These are phyloP conservation scores for Eremophila alpestris DNA, from an alignment of 2,797 vertebrate genomes.

Conservation along the genomic window DNA sequence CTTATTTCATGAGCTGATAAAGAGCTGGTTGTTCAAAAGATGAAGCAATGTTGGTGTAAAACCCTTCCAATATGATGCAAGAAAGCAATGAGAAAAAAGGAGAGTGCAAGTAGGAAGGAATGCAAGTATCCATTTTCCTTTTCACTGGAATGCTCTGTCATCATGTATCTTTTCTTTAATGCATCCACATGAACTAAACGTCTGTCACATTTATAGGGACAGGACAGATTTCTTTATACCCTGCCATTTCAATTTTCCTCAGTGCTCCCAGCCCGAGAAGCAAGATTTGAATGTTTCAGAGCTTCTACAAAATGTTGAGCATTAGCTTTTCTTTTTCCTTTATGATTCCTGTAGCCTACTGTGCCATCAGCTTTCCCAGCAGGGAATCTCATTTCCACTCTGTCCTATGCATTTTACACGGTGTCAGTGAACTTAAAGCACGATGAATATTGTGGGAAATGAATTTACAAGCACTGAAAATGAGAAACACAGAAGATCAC, in stretches of 20 bases:
- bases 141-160: neutral
- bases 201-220: rapidly evolving
- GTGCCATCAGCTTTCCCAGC: slow-evolving; percentile 64
- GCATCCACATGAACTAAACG: neutral
- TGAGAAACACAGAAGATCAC: slow-evolving; percentile 54
- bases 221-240: neutral
- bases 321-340: slow-evolving; percentile 51
- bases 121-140: neutral
- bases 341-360: slow-evolving; percentile 11
- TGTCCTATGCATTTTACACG: slow-evolving; percentile 9
- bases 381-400: slow-evolving; percentile 60
- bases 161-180: neutral
- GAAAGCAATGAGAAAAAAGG: neutral
- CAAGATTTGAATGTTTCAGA: slow-evolving; percentile 12
- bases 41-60: neutral
- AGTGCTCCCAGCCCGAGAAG: neutral
- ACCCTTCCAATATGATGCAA: neutral
- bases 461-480: slow-evolving; percentile 52
- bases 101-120: neutral
- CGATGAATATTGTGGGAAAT: slow-evolving; percentile 27
- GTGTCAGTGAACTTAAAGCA: slow-evolving; percentile 31
- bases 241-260: neutral
- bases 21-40: neutral
- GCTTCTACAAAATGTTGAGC: slow-evolving; percentile 18
- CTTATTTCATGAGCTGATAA: slow-evolving; percentile 1